A percentile compares a stretch with the other conserved stretches of the same genome.
Conservation (phyloP, 2,888 invertebrate genomes). For the Euzetes globulus region DNA sequence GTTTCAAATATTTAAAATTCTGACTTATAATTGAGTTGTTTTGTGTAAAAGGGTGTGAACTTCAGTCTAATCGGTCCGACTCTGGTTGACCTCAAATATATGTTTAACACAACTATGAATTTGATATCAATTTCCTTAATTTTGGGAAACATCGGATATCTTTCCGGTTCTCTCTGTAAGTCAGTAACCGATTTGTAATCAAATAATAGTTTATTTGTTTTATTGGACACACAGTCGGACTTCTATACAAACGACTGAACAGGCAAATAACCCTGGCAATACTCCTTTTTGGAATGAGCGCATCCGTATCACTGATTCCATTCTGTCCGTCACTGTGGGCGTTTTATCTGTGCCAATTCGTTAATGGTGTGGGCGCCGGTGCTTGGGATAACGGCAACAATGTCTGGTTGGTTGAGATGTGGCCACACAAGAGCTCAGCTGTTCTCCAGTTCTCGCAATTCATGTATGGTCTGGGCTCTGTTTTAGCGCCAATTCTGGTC, state of each 20-base stretch:
- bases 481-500: conserved; percentile 29
- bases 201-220: neutral
- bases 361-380: conserved; percentile 17
- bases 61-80: neutral
- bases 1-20: neutral
- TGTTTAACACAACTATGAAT: neutral
- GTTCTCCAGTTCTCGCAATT: conserved; percentile 33
- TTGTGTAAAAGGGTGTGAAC: neutral
- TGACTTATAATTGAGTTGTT: neutral
- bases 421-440: conserved; percentile 26
- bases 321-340: neutral
- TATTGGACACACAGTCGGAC: conserved; percentile 4
- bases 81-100: conserved; percentile 1
- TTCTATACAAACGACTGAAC: conserved; percentile 25
- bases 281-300: neutral
- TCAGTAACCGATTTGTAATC: too few species aligned
- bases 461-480: conserved; percentile 32
- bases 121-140: neutral
- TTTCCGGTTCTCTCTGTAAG: neutral
- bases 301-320: neutral
- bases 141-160: neutral
- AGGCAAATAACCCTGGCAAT: conserved; percentile 19
- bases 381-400: conserved; percentile 23
- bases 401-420: conserved; percentile 35
- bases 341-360: neutral